A percentile compares a stretch with the other conserved stretches of the same genome.
Evolutionary conservation across 2,113 vertebrate genomes (phyloP).

Genomic region (Esox niger): DNA sequence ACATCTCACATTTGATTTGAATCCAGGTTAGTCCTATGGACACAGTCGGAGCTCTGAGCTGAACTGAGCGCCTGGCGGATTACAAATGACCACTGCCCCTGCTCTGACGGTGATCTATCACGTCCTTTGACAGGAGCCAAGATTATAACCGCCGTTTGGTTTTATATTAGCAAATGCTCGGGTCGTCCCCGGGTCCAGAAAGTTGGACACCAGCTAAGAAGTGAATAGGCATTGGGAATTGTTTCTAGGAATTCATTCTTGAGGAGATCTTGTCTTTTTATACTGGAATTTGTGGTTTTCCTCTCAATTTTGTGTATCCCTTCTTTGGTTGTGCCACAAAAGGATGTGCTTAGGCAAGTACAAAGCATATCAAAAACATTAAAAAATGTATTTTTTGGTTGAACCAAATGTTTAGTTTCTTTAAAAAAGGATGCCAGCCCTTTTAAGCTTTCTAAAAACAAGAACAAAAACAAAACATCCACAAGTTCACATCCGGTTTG

Average conservation of each 20-base stretch:
- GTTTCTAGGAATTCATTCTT: slow-evolving; percentile 27
- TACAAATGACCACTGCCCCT: slow-evolving; percentile 1
- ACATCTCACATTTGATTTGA: too few species aligned
- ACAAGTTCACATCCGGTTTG: too few species aligned
- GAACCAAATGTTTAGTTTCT: too few species aligned
- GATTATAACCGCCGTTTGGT: slow-evolving; percentile 10
- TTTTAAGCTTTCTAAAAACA: not conserved
- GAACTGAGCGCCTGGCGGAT: not conserved
- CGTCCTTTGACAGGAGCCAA: slow-evolving; percentile 17
- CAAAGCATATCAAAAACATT: slow-evolving; percentile 15
- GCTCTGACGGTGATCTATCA: slow-evolving; percentile 25
- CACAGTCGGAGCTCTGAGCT: not conserved
- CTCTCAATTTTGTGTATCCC: slow-evolving; percentile 22
- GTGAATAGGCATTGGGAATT: not conserved
- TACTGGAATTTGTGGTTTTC: slow-evolving; percentile 1
- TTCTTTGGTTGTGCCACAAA: slow-evolving; percentile 52
- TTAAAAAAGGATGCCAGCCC: too few species aligned
- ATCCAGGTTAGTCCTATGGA: not conserved
- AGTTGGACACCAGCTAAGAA: not conserved
- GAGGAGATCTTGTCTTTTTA: slow-evolving; percentile 27
- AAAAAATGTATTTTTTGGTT: too few species aligned
- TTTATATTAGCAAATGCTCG: slow-evolving; percentile 16
- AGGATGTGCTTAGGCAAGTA: slow-evolving; percentile 2
- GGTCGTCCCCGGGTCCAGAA: too few species aligned
- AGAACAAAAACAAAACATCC: not conserved